These are phyloP conservation scores for Aspidiotus destructor DNA, from an alignment of 2,888 invertebrate species.

Conservation along the genomic window DNA sequence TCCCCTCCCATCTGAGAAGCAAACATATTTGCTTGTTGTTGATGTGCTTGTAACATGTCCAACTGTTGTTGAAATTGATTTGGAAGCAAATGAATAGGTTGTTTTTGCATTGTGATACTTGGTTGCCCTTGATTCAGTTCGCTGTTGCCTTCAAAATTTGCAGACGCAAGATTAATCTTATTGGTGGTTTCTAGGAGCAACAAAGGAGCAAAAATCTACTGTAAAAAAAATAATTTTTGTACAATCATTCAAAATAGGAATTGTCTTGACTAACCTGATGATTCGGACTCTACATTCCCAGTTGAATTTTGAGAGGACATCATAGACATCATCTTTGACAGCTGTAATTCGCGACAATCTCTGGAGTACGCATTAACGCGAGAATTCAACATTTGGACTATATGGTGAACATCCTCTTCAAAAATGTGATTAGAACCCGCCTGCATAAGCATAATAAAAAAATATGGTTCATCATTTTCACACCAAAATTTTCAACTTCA, in stretches of 20 bases:
- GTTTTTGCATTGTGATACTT: neutral
- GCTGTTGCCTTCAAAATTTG: neutral
- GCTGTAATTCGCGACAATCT: constrained; percentile 45
- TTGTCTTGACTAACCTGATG: neutral
- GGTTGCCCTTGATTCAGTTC: neutral
- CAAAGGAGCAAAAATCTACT: neutral
- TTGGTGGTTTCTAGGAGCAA: neutral
- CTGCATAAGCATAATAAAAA: constrained; percentile 40
- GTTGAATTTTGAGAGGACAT: neutral
- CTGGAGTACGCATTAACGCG: constrained; percentile 67
- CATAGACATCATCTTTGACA: constrained; percentile 25
- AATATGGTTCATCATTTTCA: neutral
- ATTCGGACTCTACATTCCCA: neutral
- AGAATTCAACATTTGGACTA: constrained; percentile 80
- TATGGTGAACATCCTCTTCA: constrained; percentile 87
- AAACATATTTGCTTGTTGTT: neutral
- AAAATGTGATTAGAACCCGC: constrained; percentile 87
- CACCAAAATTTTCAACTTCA: no score
- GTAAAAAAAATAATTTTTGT: neutral
- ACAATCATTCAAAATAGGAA: neutral
- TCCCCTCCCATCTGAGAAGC: no score
- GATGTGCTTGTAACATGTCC: neutral
- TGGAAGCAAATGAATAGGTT: neutral
- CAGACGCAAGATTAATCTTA: neutral
- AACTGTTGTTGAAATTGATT: constrained; percentile 18